phyloP scores from a whole-genome alignment of 1,140 invertebrate genomes.

The Micrasema longulum region DNA sequence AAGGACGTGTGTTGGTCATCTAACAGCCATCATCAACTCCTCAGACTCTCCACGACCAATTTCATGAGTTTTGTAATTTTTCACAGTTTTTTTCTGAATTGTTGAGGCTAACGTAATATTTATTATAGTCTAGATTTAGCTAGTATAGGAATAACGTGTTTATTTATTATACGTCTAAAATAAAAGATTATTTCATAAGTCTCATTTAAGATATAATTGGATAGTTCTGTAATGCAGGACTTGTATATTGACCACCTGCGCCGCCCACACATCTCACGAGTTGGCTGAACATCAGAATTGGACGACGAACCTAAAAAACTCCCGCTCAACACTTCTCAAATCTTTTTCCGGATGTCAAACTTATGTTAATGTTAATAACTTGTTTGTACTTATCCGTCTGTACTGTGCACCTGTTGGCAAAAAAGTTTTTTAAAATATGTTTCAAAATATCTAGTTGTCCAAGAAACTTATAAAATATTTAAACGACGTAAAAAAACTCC shows the following conservation, averaged over 20 bases:
- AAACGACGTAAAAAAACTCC: not conserved
- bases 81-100: too few relatives aligned
- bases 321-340: not conserved
- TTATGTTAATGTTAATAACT: slow-evolving; percentile 3
- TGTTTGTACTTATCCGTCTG: not conserved
- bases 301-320: not conserved
- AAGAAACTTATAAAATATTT: too few relatives aligned
- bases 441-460: too few relatives aligned
- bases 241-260: slow-evolving; percentile 22
- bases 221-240: slow-evolving; percentile 13
- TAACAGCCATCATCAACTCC: too few relatives aligned
- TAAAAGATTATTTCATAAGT: too few relatives aligned
- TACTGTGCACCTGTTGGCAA: not conserved
- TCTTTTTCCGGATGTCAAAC: slow-evolving; percentile 3
- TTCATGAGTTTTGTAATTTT: too few relatives aligned
- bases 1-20: too few relatives aligned
- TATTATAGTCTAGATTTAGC: too few relatives aligned
- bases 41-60: too few relatives aligned
- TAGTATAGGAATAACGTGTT: too few relatives aligned
- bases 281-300: slow-evolving; percentile 27
- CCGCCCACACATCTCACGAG: slow-evolving; percentile 16
- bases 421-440: not conserved
- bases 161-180: too few relatives aligned
- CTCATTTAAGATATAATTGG: not conserved
- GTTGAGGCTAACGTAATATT: too few relatives aligned